These are phyloP conservation scores for Gadopsis marmoratus DNA, from an alignment of 2,797 vertebrate species.

Conservation along the genomic window DNA sequence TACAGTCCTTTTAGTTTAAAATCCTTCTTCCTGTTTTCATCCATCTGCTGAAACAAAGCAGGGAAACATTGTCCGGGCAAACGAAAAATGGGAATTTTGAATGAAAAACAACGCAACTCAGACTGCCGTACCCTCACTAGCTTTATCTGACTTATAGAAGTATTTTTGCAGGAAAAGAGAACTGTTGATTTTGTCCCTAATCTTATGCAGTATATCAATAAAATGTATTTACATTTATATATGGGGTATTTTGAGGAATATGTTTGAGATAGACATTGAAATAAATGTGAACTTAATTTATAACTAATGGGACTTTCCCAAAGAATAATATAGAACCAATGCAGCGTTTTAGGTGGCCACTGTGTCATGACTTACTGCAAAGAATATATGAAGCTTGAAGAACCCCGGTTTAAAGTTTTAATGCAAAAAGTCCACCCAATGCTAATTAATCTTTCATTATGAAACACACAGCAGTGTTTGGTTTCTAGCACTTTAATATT, in stretches of 20 bases:
- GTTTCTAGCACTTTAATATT: constrained; percentile 5
- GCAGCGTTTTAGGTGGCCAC: neutral
- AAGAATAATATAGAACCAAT: too few species aligned
- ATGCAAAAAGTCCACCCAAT: constrained; percentile 26
- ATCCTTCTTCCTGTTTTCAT: too few species aligned
- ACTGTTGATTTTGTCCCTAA: neutral
- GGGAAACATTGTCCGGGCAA: too few species aligned
- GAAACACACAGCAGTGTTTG: constrained; percentile 14
- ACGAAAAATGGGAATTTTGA: neutral
- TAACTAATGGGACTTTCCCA: neutral
- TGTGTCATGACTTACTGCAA: neutral
- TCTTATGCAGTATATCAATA: too few species aligned
- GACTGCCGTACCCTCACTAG: neutral
- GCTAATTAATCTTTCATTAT: constrained; percentile 18
- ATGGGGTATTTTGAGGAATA: neutral
- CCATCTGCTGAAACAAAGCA: too few species aligned
- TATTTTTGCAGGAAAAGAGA: neutral
- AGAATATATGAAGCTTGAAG: neutral
- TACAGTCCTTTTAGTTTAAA: too few species aligned
- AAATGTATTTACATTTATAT: neutral
- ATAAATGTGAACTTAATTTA: neutral
- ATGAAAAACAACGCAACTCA: neutral
- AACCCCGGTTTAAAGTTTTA: constrained; percentile 6
- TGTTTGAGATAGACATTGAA: neutral
- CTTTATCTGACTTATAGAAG: too few species aligned